Base-by-base conservation (phyloP, 2,113 vertebrate species). In the Oncorhynchus keta region DNA sequence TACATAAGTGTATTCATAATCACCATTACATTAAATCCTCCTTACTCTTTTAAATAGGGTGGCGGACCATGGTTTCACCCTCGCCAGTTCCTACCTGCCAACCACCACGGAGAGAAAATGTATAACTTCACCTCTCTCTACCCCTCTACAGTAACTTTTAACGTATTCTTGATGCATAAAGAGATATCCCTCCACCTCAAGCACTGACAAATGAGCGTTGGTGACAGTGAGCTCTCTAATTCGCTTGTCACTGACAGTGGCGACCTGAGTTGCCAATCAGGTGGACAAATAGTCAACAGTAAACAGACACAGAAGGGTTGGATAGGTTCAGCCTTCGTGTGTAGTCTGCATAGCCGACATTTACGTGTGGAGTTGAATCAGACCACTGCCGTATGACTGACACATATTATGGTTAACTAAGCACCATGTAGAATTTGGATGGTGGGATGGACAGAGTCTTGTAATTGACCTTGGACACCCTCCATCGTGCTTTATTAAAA, bases 401-500 rank as follows among this genome's bases (percentile, higher is more conserved):
- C 90, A 88, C 83, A 88, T 87, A 84, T 91, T 92, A 89, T 86
- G 90, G 77, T 88, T 90, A 92, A 88, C 88, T 86, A 88, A 92
- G 89, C 88, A 84, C 85, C 51, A 55, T 14, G 51, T 55, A 30
- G 79, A 85, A 76, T 86, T 87, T 66, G 81, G 49, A 39, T 7
- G 24, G 39, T 55, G 81, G 9, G 83, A 81, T 70, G 84, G 79
- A 84, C 81, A 81, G 83, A 89, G 81, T 81, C 82, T 92, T 85
- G 92, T 93, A 93, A 93, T 93, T 94, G 92, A 93, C 92, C 92
- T 93, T 92, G 91, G 84, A 85, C 88, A 88, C 89, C 90, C 80
- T 85, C 72, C 74, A 87, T 94, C 89, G 85, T 90, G 91, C 92
- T 93, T 94, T 94, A 94, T 93, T 94, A 93, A 94, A 93, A 93